A percentile compares a stretch with the other conserved stretches of the same genome.
Conservation (phyloP, 2,797 vertebrate species). For the Microcaecilia unicolor region DNA sequence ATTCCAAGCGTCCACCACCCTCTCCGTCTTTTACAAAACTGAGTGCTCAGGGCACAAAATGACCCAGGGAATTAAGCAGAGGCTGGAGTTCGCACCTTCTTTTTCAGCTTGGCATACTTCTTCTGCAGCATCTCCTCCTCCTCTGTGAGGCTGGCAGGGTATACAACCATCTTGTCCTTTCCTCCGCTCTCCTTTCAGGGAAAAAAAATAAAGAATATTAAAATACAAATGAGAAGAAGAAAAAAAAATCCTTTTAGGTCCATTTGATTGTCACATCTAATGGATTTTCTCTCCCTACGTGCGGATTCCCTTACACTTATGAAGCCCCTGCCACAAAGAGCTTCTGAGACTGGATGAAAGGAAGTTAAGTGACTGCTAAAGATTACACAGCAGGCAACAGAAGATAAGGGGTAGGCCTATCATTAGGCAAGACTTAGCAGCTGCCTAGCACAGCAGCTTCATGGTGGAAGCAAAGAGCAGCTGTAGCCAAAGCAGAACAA, state of each 20-base stretch:
- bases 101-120: constrained; percentile 88
- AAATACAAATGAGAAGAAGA: background rate
- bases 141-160: constrained; percentile 76
- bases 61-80: background rate
- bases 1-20: no score
- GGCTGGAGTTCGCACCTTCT: constrained; percentile 60
- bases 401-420: no score
- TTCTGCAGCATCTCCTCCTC: constrained; percentile 87
- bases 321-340: background rate
- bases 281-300: background rate
- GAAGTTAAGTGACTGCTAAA: no score
- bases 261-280: background rate
- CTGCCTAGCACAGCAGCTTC: no score
- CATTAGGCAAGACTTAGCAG: no score
- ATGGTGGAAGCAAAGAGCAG: no score
- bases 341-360: no score
- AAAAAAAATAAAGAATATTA: background rate
- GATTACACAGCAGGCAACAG: no score
- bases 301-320: background rate
- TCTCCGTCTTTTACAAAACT: no score
- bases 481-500: background rate
- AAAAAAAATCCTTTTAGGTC: background rate
- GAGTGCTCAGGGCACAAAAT: background rate
- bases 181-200: background rate
- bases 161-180: constrained; percentile 66